Conservation (phyloP, 1,140 invertebrate genomes). For the Myzus persicae region DNA sequence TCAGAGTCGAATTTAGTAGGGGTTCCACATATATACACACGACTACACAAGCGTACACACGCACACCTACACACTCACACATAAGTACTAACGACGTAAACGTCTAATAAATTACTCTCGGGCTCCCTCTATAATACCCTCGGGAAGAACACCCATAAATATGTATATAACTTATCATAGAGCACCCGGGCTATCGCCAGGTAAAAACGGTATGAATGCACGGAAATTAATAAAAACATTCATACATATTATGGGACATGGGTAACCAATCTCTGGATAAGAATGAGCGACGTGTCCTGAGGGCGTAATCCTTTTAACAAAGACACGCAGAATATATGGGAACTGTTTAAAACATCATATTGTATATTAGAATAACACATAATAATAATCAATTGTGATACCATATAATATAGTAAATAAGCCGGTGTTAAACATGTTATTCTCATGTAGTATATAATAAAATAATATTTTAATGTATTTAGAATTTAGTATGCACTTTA, state of each 20-base stretch:
- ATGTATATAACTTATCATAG: slow-evolving; percentile 6
- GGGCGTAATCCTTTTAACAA: neutral
- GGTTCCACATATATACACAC: neutral
- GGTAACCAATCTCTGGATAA: neutral
- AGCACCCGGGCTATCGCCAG: slow-evolving; percentile 20
- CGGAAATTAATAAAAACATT: slow-evolving; percentile 29
- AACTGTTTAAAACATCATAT: neutral
- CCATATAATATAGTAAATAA: neutral
- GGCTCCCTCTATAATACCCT: neutral
- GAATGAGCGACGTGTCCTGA: slow-evolving; percentile 8
- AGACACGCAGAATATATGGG: slow-evolving; percentile 4
- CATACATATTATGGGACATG: neutral
- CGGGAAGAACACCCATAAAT: slow-evolving; percentile 3
- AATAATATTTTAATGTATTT: neutral
- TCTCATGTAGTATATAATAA: neutral
- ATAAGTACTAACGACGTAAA: slow-evolving; percentile 40
- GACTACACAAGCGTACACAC: neutral
- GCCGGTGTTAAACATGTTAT: neutral
- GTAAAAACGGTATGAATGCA: slow-evolving; percentile 1
- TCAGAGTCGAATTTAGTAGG: slow-evolving; percentile 18
- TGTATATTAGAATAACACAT: neutral
- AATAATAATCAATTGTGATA: neutral
- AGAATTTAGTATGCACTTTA: neutral
- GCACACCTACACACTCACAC: neutral
- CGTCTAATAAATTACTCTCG: slow-evolving; percentile 40